phyloP scores from a whole-genome alignment of 2,113 vertebrate genomes.

The Callaeas wilsoni region DNA sequence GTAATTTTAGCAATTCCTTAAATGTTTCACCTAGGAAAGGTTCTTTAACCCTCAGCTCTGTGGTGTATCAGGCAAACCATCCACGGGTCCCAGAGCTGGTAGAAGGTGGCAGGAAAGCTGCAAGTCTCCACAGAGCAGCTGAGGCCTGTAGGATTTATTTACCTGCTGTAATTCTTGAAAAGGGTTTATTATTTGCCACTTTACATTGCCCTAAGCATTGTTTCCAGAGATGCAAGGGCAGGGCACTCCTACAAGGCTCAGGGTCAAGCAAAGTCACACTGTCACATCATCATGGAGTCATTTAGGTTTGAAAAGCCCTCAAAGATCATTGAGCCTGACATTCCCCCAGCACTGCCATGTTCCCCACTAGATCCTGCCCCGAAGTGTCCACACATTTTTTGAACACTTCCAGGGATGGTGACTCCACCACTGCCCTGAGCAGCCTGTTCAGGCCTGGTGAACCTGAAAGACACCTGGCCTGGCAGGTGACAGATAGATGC shows the following conservation, averaged over 20 bases:
- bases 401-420: neutral
- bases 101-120: neutral
- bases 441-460: neutral
- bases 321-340: neutral
- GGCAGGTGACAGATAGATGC: neutral
- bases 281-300: neutral
- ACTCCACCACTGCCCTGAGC: neutral
- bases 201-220: neutral
- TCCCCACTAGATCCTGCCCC: neutral
- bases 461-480: neutral
- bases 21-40: neutral
- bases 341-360: neutral
- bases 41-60: neutral
- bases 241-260: neutral
- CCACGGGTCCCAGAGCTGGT: neutral
- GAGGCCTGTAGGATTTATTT: neutral
- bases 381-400: rapidly evolving
- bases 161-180: neutral
- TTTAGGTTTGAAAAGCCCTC: neutral
- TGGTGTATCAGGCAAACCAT: neutral
- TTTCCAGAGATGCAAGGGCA: neutral
- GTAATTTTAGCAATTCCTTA: neutral
- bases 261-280: neutral
- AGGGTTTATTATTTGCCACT: neutral
- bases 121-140: neutral